Conservation (phyloP, 2,888 invertebrate genomes). For the Cerceris rybyensis region DNA sequence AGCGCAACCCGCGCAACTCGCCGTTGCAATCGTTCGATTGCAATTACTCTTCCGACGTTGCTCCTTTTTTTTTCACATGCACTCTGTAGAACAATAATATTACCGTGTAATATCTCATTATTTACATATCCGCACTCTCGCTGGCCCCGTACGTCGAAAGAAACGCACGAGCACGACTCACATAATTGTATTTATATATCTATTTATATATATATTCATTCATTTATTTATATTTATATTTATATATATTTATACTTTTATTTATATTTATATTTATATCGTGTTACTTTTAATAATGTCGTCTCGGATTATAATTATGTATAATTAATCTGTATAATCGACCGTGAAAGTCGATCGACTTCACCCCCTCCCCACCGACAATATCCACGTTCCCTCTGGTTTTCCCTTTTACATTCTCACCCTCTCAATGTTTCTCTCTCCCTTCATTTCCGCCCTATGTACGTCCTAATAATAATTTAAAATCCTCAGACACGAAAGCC, state of each 20-base stretch:
- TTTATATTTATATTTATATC: conserved; percentile 63
- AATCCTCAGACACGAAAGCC: conserved; percentile 75
- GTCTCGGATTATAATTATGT: conserved; percentile 61
- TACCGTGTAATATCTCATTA: conserved; percentile 62
- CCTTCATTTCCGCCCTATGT: conserved; percentile 15
- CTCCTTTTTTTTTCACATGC: conserved; percentile 59
- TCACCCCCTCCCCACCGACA: neutral
- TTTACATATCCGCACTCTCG: conserved; percentile 62
- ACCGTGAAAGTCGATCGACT: conserved; percentile 17
- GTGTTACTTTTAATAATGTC: conserved; percentile 59
- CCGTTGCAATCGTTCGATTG: too few relatives aligned
- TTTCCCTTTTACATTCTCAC: conserved; percentile 4
- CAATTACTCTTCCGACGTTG: conserved; percentile 14
- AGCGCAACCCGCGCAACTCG: too few relatives aligned
- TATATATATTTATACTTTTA: conserved; percentile 58
- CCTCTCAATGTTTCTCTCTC: neutral
- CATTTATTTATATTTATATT: conserved; percentile 56
- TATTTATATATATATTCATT: conserved; percentile 57
- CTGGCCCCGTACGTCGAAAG: conserved; percentile 61
- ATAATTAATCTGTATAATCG: conserved; percentile 59
- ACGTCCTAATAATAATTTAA: conserved; percentile 62
- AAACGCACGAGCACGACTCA: conserved; percentile 55
- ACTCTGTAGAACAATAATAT: conserved; percentile 62
- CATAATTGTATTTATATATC: conserved; percentile 60
- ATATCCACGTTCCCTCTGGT: neutral